Evolutionary conservation across 2,797 vertebrate genomes (phyloP), one percentile per base, ranked within the genome.

Genomic region (Gambelia wislizenii): DNA sequence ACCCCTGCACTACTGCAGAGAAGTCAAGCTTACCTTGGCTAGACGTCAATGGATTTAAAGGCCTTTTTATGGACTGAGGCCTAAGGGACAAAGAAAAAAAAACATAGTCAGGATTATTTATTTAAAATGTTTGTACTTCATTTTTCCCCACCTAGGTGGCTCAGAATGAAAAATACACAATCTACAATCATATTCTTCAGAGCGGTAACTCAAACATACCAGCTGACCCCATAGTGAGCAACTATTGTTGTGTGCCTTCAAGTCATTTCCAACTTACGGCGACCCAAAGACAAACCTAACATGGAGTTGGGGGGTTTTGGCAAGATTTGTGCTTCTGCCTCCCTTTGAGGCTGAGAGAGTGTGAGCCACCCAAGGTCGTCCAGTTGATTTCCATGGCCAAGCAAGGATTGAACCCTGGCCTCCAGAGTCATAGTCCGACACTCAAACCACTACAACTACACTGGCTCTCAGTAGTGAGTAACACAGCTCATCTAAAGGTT

Each of bases 51-150:
- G 96, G 96, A 91, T 92, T 96, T 89, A 97, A 95, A 94, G 97
- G 97, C 91, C 97, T 97, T 95, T 96, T 97, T 84, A 98, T 95
- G 59, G 97, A 96, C 92, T 96, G 96, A 92, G 97, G 97, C 91
- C 97, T 98, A 88, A 47, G 64, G 94, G 89, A 84, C 6, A 89
- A 89, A 82, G 70, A 33, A 89, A 85, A 6, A 89, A 87, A 83
- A 56, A 52, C 42, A 2, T 52, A 22, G 27, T 8, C 30, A 80
- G 39, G 9, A 39, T 20, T 16, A 83, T n/a, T 33, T 12, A 52
- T 69, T 79, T 2, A 39, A 86, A 16, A 67, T 14, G 67, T 18
- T 36, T 86, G 52, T 33, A 42, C 1, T 2, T 25, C 39, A 14
- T 4, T 27, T 44, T 64, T 42, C 39, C 36, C 54, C 61, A 67